Base-by-base conservation (phyloP, 2,797 vertebrate genomes). In the Gephyroberyx darwinii region DNA sequence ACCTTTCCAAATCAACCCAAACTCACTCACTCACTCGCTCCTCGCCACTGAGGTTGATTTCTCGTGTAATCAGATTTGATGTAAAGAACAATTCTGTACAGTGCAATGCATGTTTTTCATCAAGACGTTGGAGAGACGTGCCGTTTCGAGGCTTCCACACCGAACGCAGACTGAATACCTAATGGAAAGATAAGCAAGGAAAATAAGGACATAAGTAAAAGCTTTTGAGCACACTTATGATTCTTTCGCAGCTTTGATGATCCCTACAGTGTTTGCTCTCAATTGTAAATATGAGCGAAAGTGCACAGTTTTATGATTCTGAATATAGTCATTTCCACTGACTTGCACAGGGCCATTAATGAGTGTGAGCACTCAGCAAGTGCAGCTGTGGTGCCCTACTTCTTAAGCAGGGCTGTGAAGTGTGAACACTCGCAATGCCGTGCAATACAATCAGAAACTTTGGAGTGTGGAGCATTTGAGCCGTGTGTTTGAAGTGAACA, bases 311-410 rank as follows among this genome's bases (percentile, higher is more conserved):
- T 62, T 64, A n/a, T 39, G 35, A 48, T 8, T 19, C 20, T 47
- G 54, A 26, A 26, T 26, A 26, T 26, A 26, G 26, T 74, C 63
- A 71, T 85, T 86, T 75, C 74, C 75, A 81, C 72, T 82, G 86
- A 88, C 85, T 84, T 90, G 80, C 77, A 84, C 69, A 54, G 75
- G 45, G 84, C 84, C 86, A 58, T 87, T 90, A 90, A 86, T 85
- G 85, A 88, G 88, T 69, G 84, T 69, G 80, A 83, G 84, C 71
- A 5, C 74, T 85, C 71, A 9, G 65, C 58, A 84, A 77, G 84
- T 86, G 89, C 86, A 86, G 90, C 85, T 87, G 86, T 61, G 78
- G 67, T 81, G 82, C 77, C 88, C 89, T 90, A 91, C 87, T 91
- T 93, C 86, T 90, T 83, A 84, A 83, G 83, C 83, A 76, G 82